Evolutionary conservation across 2,797 vertebrate genomes (phyloP).

Genomic region (Hylomyscus alleni): DNA sequence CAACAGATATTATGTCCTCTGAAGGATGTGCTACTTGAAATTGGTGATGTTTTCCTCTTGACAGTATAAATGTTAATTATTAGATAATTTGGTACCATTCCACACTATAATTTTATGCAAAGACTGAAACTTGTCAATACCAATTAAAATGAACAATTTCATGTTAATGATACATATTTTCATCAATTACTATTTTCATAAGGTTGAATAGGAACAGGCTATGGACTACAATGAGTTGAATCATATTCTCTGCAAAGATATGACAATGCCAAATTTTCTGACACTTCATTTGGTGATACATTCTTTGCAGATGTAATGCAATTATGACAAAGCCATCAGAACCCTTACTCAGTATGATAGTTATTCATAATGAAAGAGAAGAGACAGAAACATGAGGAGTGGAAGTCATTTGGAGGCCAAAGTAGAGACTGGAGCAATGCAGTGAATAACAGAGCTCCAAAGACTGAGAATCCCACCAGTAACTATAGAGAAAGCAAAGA

Average conservation of each 20-base stretch:
- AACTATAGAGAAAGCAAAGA: neutral
- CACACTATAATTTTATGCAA: neutral
- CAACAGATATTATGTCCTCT: conserved; percentile 26
- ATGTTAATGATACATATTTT: neutral
- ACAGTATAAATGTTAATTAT: neutral
- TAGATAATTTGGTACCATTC: neutral
- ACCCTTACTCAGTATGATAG: neutral
- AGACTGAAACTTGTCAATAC: neutral
- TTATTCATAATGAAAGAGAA: neutral
- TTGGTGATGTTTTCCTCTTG: neutral
- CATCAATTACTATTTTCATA: neutral
- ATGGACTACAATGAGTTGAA: neutral
- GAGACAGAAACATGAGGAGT: neutral
- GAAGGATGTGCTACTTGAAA: conserved; percentile 41
- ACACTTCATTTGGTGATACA: neutral
- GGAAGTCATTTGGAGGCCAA: neutral
- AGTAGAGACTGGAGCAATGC: neutral
- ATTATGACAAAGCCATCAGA: neutral
- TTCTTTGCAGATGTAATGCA: neutral
- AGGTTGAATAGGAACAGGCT: neutral
- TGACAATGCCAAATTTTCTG: neutral
- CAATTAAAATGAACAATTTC: conserved; percentile 26
- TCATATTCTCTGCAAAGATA: neutral
- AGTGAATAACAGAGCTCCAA: neutral
- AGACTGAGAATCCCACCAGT: neutral